A percentile compares a stretch with the other conserved stretches of the same genome.
phyloP scores from a whole-genome alignment of 2,113 vertebrate genomes.

The Emberiza fucata region DNA sequence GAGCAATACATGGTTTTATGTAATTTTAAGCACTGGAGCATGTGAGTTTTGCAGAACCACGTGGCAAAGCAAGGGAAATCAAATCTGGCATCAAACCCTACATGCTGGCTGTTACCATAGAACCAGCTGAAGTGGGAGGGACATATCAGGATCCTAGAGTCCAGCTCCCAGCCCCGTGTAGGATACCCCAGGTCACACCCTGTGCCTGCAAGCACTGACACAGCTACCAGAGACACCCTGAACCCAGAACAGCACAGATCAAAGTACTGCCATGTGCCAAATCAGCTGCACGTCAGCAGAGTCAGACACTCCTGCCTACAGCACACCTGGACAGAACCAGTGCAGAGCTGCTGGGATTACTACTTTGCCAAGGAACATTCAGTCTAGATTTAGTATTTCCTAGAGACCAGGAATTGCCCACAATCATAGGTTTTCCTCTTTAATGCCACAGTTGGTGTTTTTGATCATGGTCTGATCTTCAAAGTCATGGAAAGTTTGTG shows the following conservation, averaged over 20 bases:
- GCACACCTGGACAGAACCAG: not conserved
- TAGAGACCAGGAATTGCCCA: not conserved
- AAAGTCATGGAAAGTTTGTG: not conserved
- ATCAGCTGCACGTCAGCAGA: not conserved
- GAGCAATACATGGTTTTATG: not conserved
- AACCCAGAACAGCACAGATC: not conserved
- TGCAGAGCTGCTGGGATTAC: not conserved
- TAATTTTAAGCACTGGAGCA: not conserved
- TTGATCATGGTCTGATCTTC: not conserved
- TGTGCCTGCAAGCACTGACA: accelerated
- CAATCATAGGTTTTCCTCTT: not conserved
- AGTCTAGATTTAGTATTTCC: not conserved
- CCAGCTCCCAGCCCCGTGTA: not conserved
- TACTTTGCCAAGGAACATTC: not conserved
- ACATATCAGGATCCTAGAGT: not conserved
- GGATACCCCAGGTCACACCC: not conserved
- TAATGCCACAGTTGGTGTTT: not conserved
- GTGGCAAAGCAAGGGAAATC: not conserved
- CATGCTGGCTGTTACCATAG: not conserved
- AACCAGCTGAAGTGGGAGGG: not conserved
- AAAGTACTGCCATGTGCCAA: not conserved
- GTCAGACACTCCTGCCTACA: not conserved
- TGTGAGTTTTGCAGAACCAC: not conserved
- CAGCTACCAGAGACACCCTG: not conserved
- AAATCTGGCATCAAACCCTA: not conserved